Conservation (phyloP, 2,113 vertebrate genomes). For the Okapia johnstoni region DNA sequence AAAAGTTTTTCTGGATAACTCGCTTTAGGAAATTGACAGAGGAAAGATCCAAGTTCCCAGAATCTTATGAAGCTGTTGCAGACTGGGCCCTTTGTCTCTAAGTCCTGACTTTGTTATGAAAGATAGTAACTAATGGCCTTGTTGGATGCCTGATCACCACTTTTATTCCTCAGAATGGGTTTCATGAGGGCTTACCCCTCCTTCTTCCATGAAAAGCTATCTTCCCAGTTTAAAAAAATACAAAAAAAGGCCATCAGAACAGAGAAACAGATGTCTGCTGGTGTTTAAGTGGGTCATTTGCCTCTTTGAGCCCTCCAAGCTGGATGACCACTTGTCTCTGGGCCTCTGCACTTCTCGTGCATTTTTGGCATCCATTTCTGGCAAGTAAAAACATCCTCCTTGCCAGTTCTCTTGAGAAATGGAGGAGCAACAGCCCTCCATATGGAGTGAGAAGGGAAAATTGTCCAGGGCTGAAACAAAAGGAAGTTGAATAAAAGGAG, state of each 20-base stretch:
- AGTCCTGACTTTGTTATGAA: neutral
- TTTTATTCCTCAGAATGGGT: neutral
- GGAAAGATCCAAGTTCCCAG: neutral
- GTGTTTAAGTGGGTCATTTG: neutral
- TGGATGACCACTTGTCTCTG: neutral
- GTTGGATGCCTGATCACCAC: neutral
- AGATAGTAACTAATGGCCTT: neutral
- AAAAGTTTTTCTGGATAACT: neutral
- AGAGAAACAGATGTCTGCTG: neutral
- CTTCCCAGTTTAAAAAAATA: neutral
- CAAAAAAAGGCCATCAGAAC: no score
- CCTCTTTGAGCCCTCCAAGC: neutral
- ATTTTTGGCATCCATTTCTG: neutral
- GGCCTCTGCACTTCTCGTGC: neutral
- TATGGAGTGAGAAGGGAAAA: neutral
- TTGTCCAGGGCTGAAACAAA: neutral
- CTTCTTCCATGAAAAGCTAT: neutral
- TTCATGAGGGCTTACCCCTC: neutral
- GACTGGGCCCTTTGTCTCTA: neutral
- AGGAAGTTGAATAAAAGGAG: neutral
- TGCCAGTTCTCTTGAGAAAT: slow-evolving; percentile 9
- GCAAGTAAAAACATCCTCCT: neutral
- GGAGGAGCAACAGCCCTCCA: neutral
- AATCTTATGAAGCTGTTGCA: neutral
- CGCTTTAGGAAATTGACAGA: neutral